Percentiles rank a stretch among this genome's conserved stretches.
Conservation (phyloP, 2,888 invertebrate species). For the Xestia sexstrigata region DNA sequence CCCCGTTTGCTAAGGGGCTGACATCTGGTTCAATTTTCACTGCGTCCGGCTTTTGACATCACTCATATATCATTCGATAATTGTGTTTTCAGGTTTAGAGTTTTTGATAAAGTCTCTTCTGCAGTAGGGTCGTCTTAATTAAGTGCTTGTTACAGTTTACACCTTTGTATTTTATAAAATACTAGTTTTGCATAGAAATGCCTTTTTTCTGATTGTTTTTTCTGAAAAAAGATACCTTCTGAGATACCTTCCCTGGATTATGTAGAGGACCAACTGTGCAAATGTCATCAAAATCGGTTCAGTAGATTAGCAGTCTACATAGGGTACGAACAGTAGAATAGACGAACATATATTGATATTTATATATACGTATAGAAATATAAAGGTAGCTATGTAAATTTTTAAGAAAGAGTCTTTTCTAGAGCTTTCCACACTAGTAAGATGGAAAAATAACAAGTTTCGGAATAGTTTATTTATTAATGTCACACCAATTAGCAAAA, state of each 20-base stretch:
- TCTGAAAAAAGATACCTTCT: no score
- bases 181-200: no score
- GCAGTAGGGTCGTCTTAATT: not conserved
- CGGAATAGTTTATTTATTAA: not conserved
- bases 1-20: conserved; percentile 4
- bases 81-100: conserved; percentile 12
- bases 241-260: no score
- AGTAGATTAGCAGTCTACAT: no score
- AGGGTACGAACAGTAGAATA: no score
- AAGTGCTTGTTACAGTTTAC: not conserved
- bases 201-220: no score
- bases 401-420: not conserved
- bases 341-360: no score
- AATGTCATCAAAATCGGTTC: no score
- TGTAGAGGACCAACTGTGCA: no score
- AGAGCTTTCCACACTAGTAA: not conserved
- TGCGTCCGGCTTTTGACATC: conserved; percentile 18
- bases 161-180: not conserved
- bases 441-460: not conserved
- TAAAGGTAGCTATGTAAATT: no score
- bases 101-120: not conserved
- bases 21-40: conserved; percentile 28
- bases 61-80: conserved; percentile 32
- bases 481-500: conserved; percentile 1
- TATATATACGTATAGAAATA: no score